Base-by-base conservation (phyloP, 2,113 vertebrate genomes). In the Platycercus adscitus region DNA sequence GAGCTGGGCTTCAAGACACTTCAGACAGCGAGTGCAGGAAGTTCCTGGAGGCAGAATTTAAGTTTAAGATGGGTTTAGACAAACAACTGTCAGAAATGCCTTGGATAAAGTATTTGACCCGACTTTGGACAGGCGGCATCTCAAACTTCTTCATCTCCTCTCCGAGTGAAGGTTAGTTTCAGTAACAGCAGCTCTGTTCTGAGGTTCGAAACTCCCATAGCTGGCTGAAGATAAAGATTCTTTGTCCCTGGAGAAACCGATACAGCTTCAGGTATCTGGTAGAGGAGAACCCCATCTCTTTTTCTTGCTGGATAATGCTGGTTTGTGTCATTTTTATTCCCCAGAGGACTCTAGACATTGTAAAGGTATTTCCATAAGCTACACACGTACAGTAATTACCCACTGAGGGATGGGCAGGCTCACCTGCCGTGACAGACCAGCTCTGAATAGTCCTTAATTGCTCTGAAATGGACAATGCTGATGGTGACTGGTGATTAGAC, bases 21-120 rank as follows among this genome's bases (percentile, higher is more conserved):
- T 58, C 46, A 28, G 24, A 4, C 0, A 0, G 7, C 0, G 1
- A 6, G 1, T 4, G 63, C 50, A 41, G 79, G 65, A 55, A 13
- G 25, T 6, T 39, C 79, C 80, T 46, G 0, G 0, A 75, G 70
- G 73, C 79, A 56, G n/a, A 88, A 23, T 78, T 28, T 1, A 25
- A 28, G 60, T 78, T 28, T 1, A 25, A 28, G 69, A 11, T 37
- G 52, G 19, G 15, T 76, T 88, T 72, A 73, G 53, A n/a, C 68
- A 90, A 88, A 35, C 63, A 81, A 12, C 37, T n/a, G 61, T 35
- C 47, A 68, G 55, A 63, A 63, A 10, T 24, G 5, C 16, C 10
- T 16, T 43, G 7, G 52, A 52, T n/a, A 0, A 24, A 58, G 46
- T 31, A 5, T 49, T 50, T 53, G 43, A 33, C 50, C 55, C 64